Percentiles rank a stretch among this genome's conserved stretches.
phyloP scores from a whole-genome alignment of 2,888 invertebrate species.

The Agrilus biguttatus region DNA sequence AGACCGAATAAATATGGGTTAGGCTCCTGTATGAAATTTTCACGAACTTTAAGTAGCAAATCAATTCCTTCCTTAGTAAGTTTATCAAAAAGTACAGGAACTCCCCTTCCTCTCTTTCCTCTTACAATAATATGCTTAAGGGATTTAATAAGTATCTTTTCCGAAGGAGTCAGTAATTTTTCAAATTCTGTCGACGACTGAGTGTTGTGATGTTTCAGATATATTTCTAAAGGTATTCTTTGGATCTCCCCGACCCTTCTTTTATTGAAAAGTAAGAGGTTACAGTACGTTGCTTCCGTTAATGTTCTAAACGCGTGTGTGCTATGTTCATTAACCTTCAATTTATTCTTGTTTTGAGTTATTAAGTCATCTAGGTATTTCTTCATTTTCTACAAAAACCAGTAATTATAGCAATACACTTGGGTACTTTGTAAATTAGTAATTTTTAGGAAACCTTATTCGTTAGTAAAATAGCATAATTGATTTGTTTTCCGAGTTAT shows the following conservation, averaged over 20 bases:
- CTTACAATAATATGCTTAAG: too few species aligned
- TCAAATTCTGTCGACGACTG: too few species aligned
- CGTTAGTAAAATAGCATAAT: too few species aligned
- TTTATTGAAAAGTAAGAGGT: neutral
- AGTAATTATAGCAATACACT: too few species aligned
- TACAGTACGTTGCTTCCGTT: neutral
- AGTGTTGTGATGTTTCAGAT: too few species aligned
- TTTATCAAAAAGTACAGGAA: conserved; percentile 6
- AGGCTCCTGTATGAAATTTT: conserved; percentile 2
- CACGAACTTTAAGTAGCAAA: neutral
- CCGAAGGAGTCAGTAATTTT: too few species aligned
- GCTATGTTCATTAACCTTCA: neutral
- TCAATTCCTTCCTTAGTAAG: conserved; percentile 3
- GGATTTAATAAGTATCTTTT: too few species aligned
- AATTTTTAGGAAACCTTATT: too few species aligned
- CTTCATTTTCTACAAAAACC: neutral
- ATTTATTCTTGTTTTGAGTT: neutral
- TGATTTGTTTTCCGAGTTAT: too few species aligned
- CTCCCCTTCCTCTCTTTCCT: too few species aligned
- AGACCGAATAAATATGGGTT: conserved; percentile 5
- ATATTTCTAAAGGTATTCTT: neutral
- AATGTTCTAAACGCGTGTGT: neutral
- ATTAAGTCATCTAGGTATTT: neutral
- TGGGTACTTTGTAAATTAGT: too few species aligned
- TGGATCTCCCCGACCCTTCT: neutral